Evolutionary conservation across 2,113 vertebrate genomes (phyloP).

Genomic region (Sterrhoptilus dennistouni): DNA sequence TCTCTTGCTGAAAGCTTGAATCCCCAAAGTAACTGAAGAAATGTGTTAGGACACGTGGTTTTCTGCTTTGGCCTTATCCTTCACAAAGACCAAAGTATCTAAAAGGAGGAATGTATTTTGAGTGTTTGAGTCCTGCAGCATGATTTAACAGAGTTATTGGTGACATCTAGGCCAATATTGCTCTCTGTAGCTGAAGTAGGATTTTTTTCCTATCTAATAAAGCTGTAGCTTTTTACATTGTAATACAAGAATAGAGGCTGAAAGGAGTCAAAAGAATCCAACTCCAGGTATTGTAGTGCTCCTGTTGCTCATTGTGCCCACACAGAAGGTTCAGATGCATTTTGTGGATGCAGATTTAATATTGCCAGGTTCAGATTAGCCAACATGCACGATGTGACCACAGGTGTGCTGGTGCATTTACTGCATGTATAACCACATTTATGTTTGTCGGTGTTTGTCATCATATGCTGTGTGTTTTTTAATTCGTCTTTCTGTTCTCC

Average conservation of each 20-base stretch:
- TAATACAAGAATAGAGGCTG: not conserved
- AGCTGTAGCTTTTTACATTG: not conserved
- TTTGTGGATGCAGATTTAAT: not conserved
- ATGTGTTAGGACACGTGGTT: not conserved
- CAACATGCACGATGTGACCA: not conserved
- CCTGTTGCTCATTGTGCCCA: not conserved
- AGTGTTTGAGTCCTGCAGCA: not conserved
- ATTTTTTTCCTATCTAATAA: not conserved
- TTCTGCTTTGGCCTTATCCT: not conserved
- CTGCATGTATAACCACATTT: not conserved
- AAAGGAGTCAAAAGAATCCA: not conserved
- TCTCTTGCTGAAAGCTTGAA: not conserved
- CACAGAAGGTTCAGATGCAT: not conserved
- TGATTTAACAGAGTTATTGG: not conserved
- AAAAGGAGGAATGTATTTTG: not conserved
- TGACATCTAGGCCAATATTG: not conserved
- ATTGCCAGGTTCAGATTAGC: not conserved
- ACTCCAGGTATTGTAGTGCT: rapidly evolving
- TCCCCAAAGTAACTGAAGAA: not conserved
- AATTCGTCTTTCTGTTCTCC: not conserved
- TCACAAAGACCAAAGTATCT: not conserved
- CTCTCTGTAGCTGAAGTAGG: not conserved
- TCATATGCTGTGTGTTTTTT: not conserved
- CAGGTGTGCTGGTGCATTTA: not conserved
- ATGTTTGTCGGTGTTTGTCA: not conserved